Evolutionary conservation across 2,888 invertebrate species (phyloP).

Genomic region (Taenaris catops): DNA sequence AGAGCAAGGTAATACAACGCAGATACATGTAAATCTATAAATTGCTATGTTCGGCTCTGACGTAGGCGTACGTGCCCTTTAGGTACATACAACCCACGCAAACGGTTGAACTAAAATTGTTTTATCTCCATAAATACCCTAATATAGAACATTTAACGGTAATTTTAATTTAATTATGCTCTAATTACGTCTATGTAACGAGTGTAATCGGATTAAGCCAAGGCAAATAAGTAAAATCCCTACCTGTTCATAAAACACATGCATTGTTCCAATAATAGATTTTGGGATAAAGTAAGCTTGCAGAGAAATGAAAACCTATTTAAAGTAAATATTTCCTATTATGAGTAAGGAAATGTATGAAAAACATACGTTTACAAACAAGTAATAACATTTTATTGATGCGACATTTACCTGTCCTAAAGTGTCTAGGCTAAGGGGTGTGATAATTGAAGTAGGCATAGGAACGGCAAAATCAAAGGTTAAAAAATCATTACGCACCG

Average conservation of each 20-base stretch:
- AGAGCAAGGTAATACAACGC: constrained; percentile 6
- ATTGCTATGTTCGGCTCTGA: constrained; percentile 34
- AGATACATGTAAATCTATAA: constrained; percentile 19
- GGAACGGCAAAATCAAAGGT: constrained; percentile 40
- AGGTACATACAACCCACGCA: constrained; percentile 47
- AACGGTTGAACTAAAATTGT: constrained; percentile 18
- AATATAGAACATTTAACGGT: too few species aligned
- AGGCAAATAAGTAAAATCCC: too few species aligned
- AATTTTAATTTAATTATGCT: too few species aligned
- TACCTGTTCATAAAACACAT: too few species aligned
- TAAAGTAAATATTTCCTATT: too few species aligned
- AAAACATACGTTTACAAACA: constrained; percentile 37
- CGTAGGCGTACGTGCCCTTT: constrained; percentile 66
- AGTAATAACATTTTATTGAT: constrained; percentile 40
- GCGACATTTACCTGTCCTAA: constrained; percentile 21
- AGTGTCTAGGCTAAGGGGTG: constrained; percentile 16
- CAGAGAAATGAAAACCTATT: too few species aligned
- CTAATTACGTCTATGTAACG: too few species aligned
- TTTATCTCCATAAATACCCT: constrained; percentile 9
- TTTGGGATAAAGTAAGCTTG: too few species aligned
- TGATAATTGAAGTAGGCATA: neutral
- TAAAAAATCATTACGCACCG: constrained; percentile 50
- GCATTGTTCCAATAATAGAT: too few species aligned
- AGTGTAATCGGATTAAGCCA: too few species aligned
- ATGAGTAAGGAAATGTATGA: neutral